Evolutionary conservation across 2,888 invertebrate species (phyloP).

Genomic region (Zaprionus lineosus): DNA sequence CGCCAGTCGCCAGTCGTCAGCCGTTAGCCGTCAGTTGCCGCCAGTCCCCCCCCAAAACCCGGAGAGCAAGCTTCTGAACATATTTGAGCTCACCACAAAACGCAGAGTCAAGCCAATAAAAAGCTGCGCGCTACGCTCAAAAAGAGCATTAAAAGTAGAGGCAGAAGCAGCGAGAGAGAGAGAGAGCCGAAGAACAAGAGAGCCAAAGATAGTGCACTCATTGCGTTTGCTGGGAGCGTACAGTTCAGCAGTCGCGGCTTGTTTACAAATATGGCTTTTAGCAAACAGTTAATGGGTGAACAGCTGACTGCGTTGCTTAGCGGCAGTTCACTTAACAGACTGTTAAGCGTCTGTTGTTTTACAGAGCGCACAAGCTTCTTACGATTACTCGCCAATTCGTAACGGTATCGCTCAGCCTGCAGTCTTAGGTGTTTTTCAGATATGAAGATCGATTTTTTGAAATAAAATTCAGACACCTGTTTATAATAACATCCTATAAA

Average conservation of each 20-base stretch:
- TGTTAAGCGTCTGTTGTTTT: conserved; percentile 6
- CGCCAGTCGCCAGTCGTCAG: conserved; percentile 22
- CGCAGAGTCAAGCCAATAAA: conserved; percentile 4
- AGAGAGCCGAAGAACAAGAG: background rate
- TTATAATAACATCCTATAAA: too few relatives aligned
- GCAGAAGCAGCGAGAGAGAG: background rate
- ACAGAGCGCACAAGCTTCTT: background rate
- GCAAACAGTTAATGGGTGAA: conserved; percentile 22
- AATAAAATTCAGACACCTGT: too few relatives aligned
- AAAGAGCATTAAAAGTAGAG: too few relatives aligned
- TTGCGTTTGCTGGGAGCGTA: too few relatives aligned
- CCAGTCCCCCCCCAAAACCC: too few relatives aligned
- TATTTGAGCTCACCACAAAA: conserved; percentile 44
- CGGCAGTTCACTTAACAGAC: conserved; percentile 1
- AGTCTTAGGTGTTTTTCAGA: too few relatives aligned
- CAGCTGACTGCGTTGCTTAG: conserved; percentile 19
- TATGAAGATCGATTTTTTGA: too few relatives aligned
- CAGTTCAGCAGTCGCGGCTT: conserved; percentile 21
- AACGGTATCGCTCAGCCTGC: too few relatives aligned
- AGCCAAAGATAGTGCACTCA: background rate
- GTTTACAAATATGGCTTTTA: conserved; percentile 3
- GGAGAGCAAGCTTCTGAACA: conserved; percentile 9
- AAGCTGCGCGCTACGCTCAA: conserved; percentile 45
- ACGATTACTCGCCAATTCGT: too few relatives aligned
- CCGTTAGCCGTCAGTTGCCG: too few relatives aligned